Conservation (phyloP, 2,888 invertebrate species). For the Urechis unicinctus region DNA sequence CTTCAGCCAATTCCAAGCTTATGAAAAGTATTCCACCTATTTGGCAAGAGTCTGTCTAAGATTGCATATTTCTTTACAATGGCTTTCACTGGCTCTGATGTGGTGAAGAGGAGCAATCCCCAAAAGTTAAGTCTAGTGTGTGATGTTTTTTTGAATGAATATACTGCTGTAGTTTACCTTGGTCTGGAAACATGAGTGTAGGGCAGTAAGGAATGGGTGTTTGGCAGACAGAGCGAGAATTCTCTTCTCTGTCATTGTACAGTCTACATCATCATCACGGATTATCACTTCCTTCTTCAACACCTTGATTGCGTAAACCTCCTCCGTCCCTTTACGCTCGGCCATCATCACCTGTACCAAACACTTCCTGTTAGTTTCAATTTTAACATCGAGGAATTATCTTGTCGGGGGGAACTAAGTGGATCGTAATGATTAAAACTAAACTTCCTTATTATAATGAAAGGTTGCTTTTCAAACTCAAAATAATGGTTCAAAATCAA, state of each 20-base stretch:
- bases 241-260: constrained; percentile 97
- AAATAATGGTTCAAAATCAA: too few relatives aligned
- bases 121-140: neutral
- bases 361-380: constrained; percentile 10
- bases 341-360: constrained; percentile 98
- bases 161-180: constrained; percentile 54
- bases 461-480: too few relatives aligned
- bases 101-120: neutral
- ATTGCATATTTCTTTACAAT: too few relatives aligned
- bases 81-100: too few relatives aligned
- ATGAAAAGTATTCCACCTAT: too few relatives aligned
- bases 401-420: too few relatives aligned
- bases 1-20: too few relatives aligned
- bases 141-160: neutral
- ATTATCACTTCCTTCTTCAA: constrained; percentile 96
- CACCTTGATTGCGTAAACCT: constrained; percentile 68
- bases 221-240: constrained; percentile 94
- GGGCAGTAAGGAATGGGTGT: constrained; percentile 94
- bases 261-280: constrained; percentile 98
- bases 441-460: too few relatives aligned
- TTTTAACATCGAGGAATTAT: neutral
- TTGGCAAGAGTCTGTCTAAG: too few relatives aligned
- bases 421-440: too few relatives aligned
- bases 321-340: constrained; percentile 85
- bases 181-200: constrained; percentile 96